Evolutionary conservation across 2,113 vertebrate species (phyloP).

Genomic region (Etia nguti): DNA sequence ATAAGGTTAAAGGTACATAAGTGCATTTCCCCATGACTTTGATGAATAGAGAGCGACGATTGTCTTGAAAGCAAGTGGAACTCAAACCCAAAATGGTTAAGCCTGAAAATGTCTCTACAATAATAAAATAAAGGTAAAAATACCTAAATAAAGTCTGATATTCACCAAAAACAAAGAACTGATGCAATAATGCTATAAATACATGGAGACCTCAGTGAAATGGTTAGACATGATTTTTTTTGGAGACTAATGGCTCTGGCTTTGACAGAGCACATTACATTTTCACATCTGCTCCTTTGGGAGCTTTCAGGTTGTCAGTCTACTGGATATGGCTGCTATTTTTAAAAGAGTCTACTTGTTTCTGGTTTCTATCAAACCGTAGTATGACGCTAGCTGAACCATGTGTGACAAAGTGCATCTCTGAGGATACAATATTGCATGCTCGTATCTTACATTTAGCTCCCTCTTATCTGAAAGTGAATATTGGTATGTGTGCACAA

Average conservation of each 20-base stretch:
- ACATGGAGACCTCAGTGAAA: not conserved
- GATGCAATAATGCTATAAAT: not conserved
- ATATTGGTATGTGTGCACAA: not conserved
- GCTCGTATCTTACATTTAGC: not conserved
- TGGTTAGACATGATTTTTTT: not conserved
- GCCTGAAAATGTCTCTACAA: not conserved
- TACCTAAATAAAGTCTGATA: not conserved
- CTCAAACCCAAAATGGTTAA: not conserved
- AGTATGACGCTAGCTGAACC: not conserved
- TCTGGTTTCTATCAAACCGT: not conserved
- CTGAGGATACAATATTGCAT: not conserved
- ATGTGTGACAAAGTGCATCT: not conserved
- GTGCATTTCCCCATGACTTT: not conserved
- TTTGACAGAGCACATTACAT: conserved; percentile 37
- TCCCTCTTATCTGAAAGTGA: not conserved
- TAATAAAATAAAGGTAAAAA: not conserved
- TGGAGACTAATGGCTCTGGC: not conserved
- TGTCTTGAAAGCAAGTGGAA: not conserved
- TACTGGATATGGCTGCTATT: conserved; percentile 52
- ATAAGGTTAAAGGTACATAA: not conserved
- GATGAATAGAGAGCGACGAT: not conserved
- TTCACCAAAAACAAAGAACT: not conserved
- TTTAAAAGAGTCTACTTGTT: conserved; percentile 27
- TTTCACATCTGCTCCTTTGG: conserved; percentile 50
- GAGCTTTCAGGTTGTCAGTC: conserved; percentile 40